These are phyloP conservation scores for Mamestra configurata DNA, from an alignment of 1,140 invertebrate genomes.

Conservation along the genomic window DNA sequence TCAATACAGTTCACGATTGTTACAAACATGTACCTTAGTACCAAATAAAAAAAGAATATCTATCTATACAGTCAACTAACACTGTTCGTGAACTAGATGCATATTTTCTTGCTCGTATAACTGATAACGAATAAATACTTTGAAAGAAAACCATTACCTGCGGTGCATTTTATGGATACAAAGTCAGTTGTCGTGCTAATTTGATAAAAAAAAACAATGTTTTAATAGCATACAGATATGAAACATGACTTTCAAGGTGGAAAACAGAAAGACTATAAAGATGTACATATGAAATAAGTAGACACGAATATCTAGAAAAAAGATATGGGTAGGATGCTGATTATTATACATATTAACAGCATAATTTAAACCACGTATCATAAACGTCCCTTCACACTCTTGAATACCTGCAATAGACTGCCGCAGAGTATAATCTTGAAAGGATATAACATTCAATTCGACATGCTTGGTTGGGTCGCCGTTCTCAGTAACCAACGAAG, in stretches of 20 bases:
- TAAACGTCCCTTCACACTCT: not conserved
- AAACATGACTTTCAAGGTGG: too few relatives aligned
- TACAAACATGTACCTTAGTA: slow-evolving; percentile 5
- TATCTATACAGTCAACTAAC: slow-evolving; percentile 8
- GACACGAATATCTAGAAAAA: too few relatives aligned
- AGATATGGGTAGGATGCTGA: too few relatives aligned
- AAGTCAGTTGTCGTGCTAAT: not conserved
- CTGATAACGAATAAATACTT: slow-evolving; percentile 26
- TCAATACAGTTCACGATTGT: slow-evolving; percentile 13
- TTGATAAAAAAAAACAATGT: slow-evolving; percentile 2
- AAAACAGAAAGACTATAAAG: too few relatives aligned
- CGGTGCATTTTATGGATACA: not conserved
- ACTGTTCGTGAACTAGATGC: slow-evolving; percentile 41
- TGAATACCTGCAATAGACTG: not conserved
- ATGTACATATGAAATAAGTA: too few relatives aligned
- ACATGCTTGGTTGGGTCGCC: not conserved
- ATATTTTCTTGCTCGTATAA: slow-evolving; percentile 25
- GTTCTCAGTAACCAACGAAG: not conserved
- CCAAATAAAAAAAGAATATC: not conserved
- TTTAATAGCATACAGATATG: not conserved
- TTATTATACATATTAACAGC: too few relatives aligned
- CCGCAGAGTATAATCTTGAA: not conserved
- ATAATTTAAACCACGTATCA: not conserved
- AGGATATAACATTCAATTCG: slow-evolving; percentile 11
- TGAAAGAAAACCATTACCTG: not conserved